Evolutionary conservation across 2,888 invertebrate genomes (phyloP).

Genomic region (Nudaria mundana): DNA sequence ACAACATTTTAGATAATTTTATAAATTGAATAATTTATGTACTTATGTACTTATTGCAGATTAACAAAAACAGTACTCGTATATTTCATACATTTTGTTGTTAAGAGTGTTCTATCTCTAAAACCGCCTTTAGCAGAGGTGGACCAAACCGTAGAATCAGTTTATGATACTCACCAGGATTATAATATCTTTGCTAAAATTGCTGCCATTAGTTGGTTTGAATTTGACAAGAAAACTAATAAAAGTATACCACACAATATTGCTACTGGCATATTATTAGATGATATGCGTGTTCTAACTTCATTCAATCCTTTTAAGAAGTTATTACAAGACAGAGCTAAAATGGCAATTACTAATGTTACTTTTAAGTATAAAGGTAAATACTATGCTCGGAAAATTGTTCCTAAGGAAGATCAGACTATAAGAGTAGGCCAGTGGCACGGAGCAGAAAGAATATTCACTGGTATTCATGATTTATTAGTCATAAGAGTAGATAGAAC

Average conservation of each 20-base stretch:
- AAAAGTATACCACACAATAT: background rate
- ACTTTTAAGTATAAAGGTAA: background rate
- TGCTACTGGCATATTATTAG: background rate
- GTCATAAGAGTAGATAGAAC: background rate
- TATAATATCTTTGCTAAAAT: slow-evolving; percentile 3
- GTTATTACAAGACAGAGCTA: background rate
- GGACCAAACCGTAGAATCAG: no score
- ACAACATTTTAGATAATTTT: no score
- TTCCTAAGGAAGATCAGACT: slow-evolving; percentile 4
- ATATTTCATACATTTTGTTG: no score
- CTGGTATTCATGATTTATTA: slow-evolving; percentile 4
- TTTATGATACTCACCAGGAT: no score
- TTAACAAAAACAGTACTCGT: no score
- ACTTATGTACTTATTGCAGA: no score
- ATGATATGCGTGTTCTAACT: background rate
- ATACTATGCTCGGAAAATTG: background rate
- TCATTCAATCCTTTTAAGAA: slow-evolving; percentile 6
- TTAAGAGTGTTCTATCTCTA: no score
- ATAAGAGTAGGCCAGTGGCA: slow-evolving; percentile 3
- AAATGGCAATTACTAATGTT: background rate
- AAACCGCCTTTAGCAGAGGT: no score
- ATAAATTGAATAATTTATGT: no score
- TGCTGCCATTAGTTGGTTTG: background rate
- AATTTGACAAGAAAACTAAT: background rate
- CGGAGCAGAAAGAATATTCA: slow-evolving; percentile 1